Evolutionary conservation across 2,888 invertebrate species (phyloP).

Genomic region (Monopis laevigella): DNA sequence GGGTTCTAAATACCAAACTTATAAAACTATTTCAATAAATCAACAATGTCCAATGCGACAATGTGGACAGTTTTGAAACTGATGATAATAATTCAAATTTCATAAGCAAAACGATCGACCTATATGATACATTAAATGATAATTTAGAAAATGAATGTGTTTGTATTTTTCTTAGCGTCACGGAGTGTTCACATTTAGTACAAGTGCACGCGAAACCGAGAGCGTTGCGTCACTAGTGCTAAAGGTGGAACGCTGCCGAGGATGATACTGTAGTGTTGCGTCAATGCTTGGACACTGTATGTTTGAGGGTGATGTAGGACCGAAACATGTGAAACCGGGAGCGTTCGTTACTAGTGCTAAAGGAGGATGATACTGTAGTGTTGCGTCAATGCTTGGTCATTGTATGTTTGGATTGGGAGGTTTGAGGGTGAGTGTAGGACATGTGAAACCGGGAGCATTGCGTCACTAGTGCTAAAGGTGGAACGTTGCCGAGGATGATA

Average conservation of each 20-base stretch:
- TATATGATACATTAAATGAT: slow-evolving; percentile 26
- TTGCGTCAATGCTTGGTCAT: no score
- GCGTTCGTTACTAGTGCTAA: no score
- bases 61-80: no score
- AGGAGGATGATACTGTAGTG: no score
- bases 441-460: slow-evolving; percentile 61
- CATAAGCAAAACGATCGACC: slow-evolving; percentile 1
- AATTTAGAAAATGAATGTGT: slow-evolving; percentile 48
- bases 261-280: slow-evolving; percentile 28
- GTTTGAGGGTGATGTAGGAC: no score
- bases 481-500: slow-evolving; percentile 31
- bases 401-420: no score
- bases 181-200: slow-evolving; percentile 53
- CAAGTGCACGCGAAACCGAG: slow-evolving; percentile 65
- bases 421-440: no score
- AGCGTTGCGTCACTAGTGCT: slow-evolving; percentile 46
- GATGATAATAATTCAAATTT: neutral
- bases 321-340: no score
- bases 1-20: no score
- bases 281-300: no score
- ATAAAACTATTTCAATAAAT: no score
- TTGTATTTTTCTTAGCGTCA: slow-evolving; percentile 57
- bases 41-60: no score
- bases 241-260: slow-evolving; percentile 20
- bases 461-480: slow-evolving; percentile 30